Base-by-base conservation (phyloP, 2,888 invertebrate genomes). In the Endotricha flammealis region DNA sequence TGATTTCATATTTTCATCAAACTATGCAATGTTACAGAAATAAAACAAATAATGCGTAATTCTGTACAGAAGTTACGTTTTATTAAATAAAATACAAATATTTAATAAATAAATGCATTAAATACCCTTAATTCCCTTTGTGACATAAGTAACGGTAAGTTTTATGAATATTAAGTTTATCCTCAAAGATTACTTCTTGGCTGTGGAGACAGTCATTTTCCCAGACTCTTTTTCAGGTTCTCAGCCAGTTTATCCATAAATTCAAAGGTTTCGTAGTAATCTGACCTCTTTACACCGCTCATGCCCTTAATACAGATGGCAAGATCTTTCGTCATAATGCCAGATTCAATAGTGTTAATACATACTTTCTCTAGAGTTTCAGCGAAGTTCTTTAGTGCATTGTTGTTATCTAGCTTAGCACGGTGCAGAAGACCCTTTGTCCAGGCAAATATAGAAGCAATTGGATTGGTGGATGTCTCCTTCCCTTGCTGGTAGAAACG, bases 371-470 rank as follows among this genome's bases (percentile, higher is more conserved):
- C 98, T 36, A 99, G 87, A 12, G 91, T 91, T 53, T 93, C 89
- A n/a, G 96, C 93, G 70, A 98, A 99, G 39, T 89, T 88, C 48
- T 89, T 88, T 29, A 98, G 88, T 31, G 88, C 88, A 4, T 77
- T 64, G 66, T 99, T 99, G 53, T 92, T 88, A 68, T 99, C 99
- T 45, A 99, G 87, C 65, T 97, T 95, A 39, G 98, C 99, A 39
- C 99, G 92, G 69, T 99, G 99, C 33, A 95, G 79, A 3, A 99
- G 88, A 29, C 98, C 99, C 55, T 93, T 90, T 0, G 97, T 96
- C 99, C 99, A 99, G 1, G 99, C 99, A 79, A 98, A 99, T 64
- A 99, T 99, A 0, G 98, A 99, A 12, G 99, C 99, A 64, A 99
- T 98, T 0, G 99, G 97, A 79, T 99, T 99, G 32, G 99, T 99